Percentiles rank a stretch among this genome's conserved stretches.
These are phyloP conservation scores for Cryptoprocta ferox DNA, from an alignment of 2,797 vertebrate species.

Conservation along the genomic window DNA sequence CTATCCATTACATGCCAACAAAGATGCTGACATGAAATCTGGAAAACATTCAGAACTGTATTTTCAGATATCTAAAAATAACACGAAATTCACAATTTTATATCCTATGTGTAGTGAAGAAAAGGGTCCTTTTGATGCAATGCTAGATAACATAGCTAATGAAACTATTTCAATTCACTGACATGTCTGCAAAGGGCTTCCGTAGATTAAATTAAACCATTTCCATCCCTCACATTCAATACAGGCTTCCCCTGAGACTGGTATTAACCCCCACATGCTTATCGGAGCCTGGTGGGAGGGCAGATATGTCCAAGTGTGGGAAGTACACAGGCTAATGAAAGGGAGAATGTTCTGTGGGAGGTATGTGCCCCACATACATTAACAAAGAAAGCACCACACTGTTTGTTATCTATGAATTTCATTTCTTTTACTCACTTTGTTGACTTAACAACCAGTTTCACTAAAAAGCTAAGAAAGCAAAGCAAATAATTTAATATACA, in stretches of 20 bases:
- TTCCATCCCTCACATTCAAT: not conserved
- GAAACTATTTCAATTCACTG: not conserved
- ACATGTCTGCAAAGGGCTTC: not conserved
- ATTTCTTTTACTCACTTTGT: constrained; percentile 29
- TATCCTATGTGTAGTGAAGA: not conserved
- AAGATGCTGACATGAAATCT: not conserved
- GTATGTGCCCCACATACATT: not conserved
- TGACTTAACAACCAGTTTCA: constrained; percentile 42
- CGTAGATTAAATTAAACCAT: not conserved
- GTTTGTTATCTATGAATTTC: not conserved
- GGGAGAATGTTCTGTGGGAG: not conserved
- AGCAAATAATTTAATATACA: not conserved
- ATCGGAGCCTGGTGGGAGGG: not conserved
- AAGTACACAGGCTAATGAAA: not conserved
- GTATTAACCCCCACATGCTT: not conserved
- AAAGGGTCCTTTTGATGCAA: not conserved
- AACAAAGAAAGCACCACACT: not conserved
- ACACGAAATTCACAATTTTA: not conserved
- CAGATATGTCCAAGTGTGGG: not conserved
- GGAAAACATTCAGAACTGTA: not conserved
- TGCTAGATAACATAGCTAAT: not conserved
- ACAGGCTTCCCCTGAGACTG: not conserved
- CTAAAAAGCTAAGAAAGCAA: constrained; percentile 20
- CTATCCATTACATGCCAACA: not conserved
- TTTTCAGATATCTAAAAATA: constrained; percentile 4